These are phyloP conservation scores for Sinodicranocentrus sp. DNA, from an alignment of 2,888 invertebrate genomes.

Conservation along the genomic window DNA sequence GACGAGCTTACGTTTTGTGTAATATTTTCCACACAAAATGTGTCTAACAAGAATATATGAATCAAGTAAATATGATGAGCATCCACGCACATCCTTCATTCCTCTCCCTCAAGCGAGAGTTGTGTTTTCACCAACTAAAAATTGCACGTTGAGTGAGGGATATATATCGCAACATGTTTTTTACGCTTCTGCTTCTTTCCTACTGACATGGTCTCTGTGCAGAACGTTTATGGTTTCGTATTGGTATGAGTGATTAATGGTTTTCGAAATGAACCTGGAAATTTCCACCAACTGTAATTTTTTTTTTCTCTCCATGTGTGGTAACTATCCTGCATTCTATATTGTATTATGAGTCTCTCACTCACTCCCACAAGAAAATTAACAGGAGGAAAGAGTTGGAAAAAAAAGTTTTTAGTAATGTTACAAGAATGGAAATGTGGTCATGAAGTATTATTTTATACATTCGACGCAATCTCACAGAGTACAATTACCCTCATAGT, in stretches of 20 bases:
- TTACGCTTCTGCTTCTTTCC: constrained; percentile 24
- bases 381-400: constrained; percentile 31
- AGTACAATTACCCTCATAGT: too few species aligned
- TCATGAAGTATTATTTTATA: constrained; percentile 27
- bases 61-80: constrained; percentile 46
- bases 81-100: too few species aligned
- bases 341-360: neutral
- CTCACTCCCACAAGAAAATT: constrained; percentile 23
- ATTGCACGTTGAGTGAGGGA: constrained; percentile 31
- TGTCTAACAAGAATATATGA: constrained; percentile 23
- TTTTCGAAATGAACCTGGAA: constrained; percentile 74
- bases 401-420: constrained; percentile 42
- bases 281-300: neutral
- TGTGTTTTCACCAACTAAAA: constrained; percentile 38
- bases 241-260: constrained; percentile 74
- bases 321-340: neutral
- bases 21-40: constrained; percentile 52
- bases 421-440: constrained; percentile 36
- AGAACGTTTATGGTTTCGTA: constrained; percentile 43
- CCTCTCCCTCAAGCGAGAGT: too few species aligned
- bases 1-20: constrained; percentile 45
- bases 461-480: constrained; percentile 12
- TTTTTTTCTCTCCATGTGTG: neutral
- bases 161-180: constrained; percentile 36
- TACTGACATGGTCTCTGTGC: constrained; percentile 37